Conservation (phyloP, 2,113 vertebrate species). For the Colinus virginianus region DNA sequence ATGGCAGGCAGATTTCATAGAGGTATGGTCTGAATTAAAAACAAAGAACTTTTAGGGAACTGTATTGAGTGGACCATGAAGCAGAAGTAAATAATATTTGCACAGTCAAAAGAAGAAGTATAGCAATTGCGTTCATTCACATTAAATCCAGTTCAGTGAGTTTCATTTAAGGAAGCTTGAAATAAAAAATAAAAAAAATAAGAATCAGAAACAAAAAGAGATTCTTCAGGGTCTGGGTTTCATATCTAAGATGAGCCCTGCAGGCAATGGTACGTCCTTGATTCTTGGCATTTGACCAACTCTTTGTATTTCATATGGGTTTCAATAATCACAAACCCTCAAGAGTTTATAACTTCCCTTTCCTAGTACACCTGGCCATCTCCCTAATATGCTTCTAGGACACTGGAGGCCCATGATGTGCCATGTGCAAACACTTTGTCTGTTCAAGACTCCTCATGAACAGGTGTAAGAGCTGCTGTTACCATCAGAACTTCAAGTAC, state of each 20-base stretch:
- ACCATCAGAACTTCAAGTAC: neutral
- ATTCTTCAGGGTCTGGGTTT: neutral
- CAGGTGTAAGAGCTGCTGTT: neutral
- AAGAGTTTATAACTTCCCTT: neutral
- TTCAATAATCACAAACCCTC: neutral
- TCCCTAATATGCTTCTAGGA: neutral
- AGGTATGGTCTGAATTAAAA: neutral
- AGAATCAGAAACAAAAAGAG: neutral
- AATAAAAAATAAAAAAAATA: neutral
- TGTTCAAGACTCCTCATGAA: neutral
- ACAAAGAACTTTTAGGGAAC: neutral
- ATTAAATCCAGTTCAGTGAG: neutral
- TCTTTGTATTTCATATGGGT: neutral
- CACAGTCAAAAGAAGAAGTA: conserved; percentile 4
- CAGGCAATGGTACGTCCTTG: neutral
- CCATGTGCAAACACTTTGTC: neutral
- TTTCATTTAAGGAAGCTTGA: neutral
- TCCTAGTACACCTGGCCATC: neutral
- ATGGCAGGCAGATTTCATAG: conserved; percentile 5
- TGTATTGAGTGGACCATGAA: neutral
- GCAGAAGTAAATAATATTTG: conserved; percentile 11
- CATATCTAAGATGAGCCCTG: neutral
- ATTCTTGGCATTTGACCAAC: neutral
- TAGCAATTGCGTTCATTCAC: neutral
- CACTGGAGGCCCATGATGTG: neutral